Percentiles rank a stretch among this genome's conserved stretches.
phyloP scores from a whole-genome alignment of 2,797 vertebrate species.

The Rhinophrynus dorsalis region DNA sequence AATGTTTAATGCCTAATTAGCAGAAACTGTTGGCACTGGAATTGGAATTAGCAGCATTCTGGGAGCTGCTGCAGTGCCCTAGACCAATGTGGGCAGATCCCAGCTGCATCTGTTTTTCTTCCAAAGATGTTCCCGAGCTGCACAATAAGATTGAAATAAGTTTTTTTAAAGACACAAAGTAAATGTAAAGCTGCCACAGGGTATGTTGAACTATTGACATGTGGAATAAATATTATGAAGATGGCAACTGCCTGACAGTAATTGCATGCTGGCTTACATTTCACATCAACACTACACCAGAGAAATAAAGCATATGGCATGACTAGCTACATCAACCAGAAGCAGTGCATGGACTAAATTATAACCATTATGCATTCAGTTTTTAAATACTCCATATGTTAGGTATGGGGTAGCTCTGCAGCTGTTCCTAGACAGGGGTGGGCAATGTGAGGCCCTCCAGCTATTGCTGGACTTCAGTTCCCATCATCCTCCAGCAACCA shows the following conservation, averaged over 20 bases:
- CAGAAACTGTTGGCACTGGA: too few species aligned
- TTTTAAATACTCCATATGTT: too few species aligned
- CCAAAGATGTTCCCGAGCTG: not conserved
- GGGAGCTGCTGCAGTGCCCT: not conserved
- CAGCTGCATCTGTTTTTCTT: not conserved
- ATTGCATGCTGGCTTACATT: not conserved
- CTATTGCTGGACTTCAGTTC: too few species aligned
- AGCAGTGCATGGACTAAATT: not conserved
- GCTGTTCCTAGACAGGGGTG: too few species aligned
- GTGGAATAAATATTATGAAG: too few species aligned
- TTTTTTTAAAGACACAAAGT: too few species aligned
- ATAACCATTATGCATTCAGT: not conserved
- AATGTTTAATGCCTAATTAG: not conserved
- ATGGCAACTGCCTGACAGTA: not conserved
- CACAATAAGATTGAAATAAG: not conserved
- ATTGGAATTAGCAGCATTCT: not conserved
- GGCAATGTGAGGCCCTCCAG: too few species aligned
- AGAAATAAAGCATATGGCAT: not conserved
- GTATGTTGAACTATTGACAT: too few species aligned
- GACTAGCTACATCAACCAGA: not conserved
- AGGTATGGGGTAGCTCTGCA: too few species aligned
- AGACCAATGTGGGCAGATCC: not conserved
- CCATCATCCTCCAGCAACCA: too few species aligned
- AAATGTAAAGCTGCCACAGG: too few species aligned
- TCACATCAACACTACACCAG: not conserved